These are phyloP conservation scores for Pteruthius melanotis DNA, from an alignment of 2,113 vertebrate genomes.

Conservation along the genomic window DNA sequence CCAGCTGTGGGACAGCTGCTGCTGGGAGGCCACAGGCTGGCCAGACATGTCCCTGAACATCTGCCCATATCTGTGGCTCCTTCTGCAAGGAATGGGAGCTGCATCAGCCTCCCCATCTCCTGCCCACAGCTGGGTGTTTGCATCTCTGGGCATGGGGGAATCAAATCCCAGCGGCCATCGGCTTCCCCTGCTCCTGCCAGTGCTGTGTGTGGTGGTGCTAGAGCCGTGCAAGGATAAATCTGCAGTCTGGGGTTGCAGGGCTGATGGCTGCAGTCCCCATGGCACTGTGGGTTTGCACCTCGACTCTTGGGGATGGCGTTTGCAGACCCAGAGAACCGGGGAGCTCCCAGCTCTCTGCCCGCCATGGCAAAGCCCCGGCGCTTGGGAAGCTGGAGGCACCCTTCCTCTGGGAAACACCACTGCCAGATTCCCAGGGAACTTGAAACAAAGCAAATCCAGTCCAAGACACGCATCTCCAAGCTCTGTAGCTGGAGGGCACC, in stretches of 20 bases:
- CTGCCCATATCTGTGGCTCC: not conserved
- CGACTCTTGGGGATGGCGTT: rapidly evolving
- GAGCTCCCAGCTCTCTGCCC: not conserved
- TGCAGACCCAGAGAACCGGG: not conserved
- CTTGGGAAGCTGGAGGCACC: slow-evolving; percentile 8
- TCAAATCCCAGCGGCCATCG: rapidly evolving
- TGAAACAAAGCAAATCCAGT: slow-evolving; percentile 8
- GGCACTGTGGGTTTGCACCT: not conserved
- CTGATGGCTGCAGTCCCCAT: not conserved
- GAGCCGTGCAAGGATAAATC: not conserved
- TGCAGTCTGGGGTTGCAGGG: not conserved
- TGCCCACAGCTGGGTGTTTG: not conserved
- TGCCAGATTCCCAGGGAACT: slow-evolving; percentile 64
- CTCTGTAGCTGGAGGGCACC: slow-evolving; percentile 5
- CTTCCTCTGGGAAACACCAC: not conserved
- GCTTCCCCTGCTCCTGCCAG: not conserved
- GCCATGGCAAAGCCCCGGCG: not conserved
- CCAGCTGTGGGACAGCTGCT: not conserved
- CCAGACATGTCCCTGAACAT: rapidly evolving
- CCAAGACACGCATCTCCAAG: not conserved
- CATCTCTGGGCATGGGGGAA: rapidly evolving
- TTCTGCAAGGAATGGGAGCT: not conserved
- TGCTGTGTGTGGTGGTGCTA: rapidly evolving
- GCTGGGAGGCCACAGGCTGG: rapidly evolving
- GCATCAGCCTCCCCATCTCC: not conserved